Evolutionary conservation across 1,140 invertebrate species (phyloP).

Genomic region (Centruroides vittatus): DNA sequence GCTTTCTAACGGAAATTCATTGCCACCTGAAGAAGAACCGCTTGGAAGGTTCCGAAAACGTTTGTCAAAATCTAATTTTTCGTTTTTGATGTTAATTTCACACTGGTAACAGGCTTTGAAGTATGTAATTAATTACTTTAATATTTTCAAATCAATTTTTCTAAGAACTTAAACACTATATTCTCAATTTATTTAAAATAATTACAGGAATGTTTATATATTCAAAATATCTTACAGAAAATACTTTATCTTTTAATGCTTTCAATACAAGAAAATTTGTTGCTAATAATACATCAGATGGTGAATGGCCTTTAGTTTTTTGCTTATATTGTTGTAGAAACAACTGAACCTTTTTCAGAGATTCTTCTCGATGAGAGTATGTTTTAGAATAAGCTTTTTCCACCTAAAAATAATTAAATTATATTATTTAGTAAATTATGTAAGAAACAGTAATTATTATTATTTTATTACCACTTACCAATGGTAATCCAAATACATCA

Average conservation of each 20-base stretch:
- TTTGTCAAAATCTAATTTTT: too few relatives aligned
- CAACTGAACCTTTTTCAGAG: slow-evolving; percentile 52
- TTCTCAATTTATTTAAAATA: too few relatives aligned
- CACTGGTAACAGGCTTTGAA: too few relatives aligned
- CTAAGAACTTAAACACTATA: too few relatives aligned
- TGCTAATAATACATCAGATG: slow-evolving; percentile 61
- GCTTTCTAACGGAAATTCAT: too few relatives aligned
- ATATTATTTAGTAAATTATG: not conserved
- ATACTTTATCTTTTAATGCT: slow-evolving; percentile 52
- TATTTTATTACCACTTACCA: slow-evolving; percentile 41
- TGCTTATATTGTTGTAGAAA: slow-evolving; percentile 12
- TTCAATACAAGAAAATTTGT: slow-evolving; percentile 58
- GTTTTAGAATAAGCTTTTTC: slow-evolving; percentile 89
- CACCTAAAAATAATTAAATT: slow-evolving; percentile 39
- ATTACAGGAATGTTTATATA: not conserved
- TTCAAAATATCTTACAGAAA: slow-evolving; percentile 15
- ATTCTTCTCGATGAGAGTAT: slow-evolving; percentile 82
- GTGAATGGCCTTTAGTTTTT: slow-evolving; percentile 33
- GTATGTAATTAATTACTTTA: too few relatives aligned
- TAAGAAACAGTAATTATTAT: not conserved
- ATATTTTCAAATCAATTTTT: too few relatives aligned
- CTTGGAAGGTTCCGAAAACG: too few relatives aligned
- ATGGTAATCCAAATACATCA: slow-evolving; percentile 70
- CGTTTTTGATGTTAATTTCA: too few relatives aligned
- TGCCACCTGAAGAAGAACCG: too few relatives aligned